A percentile compares a stretch with the other conserved stretches of the same genome.
Evolutionary conservation across 2,888 invertebrate genomes (phyloP).

Genomic region (Leptopilina syphax): DNA sequence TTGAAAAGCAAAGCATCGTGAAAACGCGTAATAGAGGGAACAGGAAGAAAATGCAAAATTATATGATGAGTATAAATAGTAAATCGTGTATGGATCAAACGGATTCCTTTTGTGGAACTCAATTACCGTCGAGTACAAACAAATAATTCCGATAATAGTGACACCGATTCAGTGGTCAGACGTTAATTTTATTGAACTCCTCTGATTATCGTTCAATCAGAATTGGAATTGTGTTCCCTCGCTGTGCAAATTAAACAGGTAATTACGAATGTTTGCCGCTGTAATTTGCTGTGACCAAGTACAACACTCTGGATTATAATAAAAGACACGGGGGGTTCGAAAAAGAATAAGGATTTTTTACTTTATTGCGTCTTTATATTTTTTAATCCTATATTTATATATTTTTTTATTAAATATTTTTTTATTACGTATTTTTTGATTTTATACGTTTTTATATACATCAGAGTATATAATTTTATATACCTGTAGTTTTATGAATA

Average conservation of each 20-base stretch:
- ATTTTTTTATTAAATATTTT: too few species aligned
- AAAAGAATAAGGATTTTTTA: background rate
- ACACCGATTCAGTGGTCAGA: constrained; percentile 14
- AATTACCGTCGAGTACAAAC: background rate
- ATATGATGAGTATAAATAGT: background rate
- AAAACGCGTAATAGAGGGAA: too few species aligned
- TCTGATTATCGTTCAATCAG: constrained; percentile 35
- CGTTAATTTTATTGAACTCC: constrained; percentile 24
- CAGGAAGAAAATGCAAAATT: background rate
- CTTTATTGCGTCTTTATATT: too few species aligned
- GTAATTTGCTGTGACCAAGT: background rate
- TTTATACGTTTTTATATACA: too few species aligned
- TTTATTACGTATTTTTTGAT: too few species aligned
- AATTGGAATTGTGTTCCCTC: constrained; percentile 1
- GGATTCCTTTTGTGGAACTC: background rate
- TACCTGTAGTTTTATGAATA: too few species aligned
- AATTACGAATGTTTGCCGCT: constrained; percentile 6
- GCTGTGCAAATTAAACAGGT: constrained; percentile 8
- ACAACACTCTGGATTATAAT: background rate
- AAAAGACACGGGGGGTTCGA: background rate
- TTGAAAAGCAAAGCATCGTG: too few species aligned
- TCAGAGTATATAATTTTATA: too few species aligned
- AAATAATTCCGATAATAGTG: constrained; percentile 21
- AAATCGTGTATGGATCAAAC: background rate
- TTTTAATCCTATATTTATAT: too few species aligned